These are phyloP conservation scores for Drosophila fuyamai DNA, from an alignment of 1,140 invertebrate species.

Conservation along the genomic window DNA sequence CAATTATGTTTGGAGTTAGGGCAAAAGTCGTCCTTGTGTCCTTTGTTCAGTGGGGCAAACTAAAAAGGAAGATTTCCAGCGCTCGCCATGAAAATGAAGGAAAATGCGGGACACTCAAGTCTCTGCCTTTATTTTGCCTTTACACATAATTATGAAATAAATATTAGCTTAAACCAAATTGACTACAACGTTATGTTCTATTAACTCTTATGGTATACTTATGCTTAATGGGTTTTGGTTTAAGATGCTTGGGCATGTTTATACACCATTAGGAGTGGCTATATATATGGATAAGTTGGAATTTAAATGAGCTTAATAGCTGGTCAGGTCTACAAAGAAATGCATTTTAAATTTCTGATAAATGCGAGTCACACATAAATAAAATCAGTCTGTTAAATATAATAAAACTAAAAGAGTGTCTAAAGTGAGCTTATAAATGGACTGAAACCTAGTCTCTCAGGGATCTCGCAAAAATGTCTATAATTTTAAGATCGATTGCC, in stretches of 20 bases:
- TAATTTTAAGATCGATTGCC: neutral
- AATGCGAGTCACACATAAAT: constrained; percentile 39
- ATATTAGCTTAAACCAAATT: constrained; percentile 79
- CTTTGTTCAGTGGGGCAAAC: constrained; percentile 50
- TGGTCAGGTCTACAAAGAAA: constrained; percentile 48
- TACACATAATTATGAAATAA: constrained; percentile 74
- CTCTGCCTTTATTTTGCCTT: constrained; percentile 61
- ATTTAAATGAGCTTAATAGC: constrained; percentile 47
- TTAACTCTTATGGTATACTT: constrained; percentile 65
- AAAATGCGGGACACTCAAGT: constrained; percentile 44
- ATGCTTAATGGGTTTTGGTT: constrained; percentile 58
- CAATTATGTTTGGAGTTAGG: constrained; percentile 54
- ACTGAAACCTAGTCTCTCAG: constrained; percentile 20
- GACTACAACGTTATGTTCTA: constrained; percentile 76
- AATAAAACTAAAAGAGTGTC: constrained; percentile 37
- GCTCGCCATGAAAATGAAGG: constrained; percentile 56
- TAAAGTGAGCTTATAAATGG: constrained; percentile 1
- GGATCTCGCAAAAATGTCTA: neutral
- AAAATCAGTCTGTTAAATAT: constrained; percentile 68
- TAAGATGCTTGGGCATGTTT: constrained; percentile 62
- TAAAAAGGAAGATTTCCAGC: constrained; percentile 44
- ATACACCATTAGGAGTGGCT: constrained; percentile 28
- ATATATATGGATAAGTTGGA: constrained; percentile 35
- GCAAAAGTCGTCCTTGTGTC: constrained; percentile 52
- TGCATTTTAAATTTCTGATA: constrained; percentile 44